A percentile compares a stretch with the other conserved stretches of the same genome.
phyloP scores from a whole-genome alignment of 2,797 vertebrate species.

The Pangasius larnaudii region DNA sequence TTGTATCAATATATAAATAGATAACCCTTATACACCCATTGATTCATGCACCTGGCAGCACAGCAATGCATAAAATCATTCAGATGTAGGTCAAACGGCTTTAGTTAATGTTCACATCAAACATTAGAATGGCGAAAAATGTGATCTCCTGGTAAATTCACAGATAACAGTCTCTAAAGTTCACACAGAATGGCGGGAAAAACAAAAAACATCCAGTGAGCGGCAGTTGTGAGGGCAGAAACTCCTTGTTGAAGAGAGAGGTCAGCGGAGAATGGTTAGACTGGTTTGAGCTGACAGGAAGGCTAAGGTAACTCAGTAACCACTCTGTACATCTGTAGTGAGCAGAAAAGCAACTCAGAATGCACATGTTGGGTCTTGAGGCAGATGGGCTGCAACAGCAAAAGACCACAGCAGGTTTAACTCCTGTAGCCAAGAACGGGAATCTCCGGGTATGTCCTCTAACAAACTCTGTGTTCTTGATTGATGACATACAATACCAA shows the following conservation, averaged over 20 bases:
- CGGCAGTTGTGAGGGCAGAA: not conserved
- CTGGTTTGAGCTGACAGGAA: not conserved
- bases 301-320: not conserved
- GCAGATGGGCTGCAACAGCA: not conserved
- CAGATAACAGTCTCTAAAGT: too few relatives aligned
- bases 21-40: not conserved
- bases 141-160: too few relatives aligned
- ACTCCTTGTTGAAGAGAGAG: not conserved
- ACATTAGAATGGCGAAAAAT: not conserved
- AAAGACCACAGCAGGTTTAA: not conserved
- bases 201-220: not conserved
- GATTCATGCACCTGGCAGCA: not conserved
- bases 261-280: not conserved
- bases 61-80: not conserved
- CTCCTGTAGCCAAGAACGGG: not conserved
- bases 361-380: not conserved
- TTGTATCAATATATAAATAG: not conserved
- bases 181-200: too few relatives aligned
- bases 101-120: not conserved
- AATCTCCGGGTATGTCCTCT: not conserved
- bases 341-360: not conserved
- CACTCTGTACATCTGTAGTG: not conserved
- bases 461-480: not conserved
- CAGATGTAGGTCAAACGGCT: not conserved
- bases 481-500: not conserved